phyloP scores from a whole-genome alignment of 64 coral and sea anemone genomes.

The Actinia tenebrosa region DNA sequence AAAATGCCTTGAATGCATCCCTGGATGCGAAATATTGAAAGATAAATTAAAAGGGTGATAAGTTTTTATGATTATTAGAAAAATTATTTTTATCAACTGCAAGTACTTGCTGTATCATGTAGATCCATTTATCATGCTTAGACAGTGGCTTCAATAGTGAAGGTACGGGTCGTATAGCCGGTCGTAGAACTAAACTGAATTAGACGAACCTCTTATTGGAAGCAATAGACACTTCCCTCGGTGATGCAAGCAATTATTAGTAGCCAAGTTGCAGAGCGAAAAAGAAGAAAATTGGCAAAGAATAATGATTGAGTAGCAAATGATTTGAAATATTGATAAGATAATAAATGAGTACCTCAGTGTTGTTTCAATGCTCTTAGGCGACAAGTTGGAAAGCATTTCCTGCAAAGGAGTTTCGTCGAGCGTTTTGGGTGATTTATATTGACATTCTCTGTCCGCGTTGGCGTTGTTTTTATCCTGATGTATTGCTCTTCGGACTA shows the following conservation, averaged over 20 bases:
- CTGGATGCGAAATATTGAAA: not conserved
- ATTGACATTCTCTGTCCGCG: not conserved
- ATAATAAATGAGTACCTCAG: slow-evolving; percentile 45
- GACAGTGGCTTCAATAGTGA: no score
- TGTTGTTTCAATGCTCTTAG: slow-evolving; percentile 54
- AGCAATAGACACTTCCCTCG: not conserved
- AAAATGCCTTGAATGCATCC: no score
- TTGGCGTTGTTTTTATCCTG: slow-evolving; percentile 30
- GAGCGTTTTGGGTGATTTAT: slow-evolving; percentile 11
- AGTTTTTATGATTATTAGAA: not conserved
- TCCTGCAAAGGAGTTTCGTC: slow-evolving; percentile 39
- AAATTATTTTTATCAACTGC: not conserved
- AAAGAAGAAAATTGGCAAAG: not conserved
- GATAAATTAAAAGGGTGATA: not conserved
- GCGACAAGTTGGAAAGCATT: slow-evolving; percentile 55
- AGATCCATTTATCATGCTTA: not conserved
- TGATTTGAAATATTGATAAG: not conserved
- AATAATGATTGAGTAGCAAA: not conserved
- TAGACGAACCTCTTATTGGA: not conserved
- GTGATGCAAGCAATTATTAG: not conserved
- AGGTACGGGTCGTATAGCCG: no score
- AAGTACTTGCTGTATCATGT: not conserved
- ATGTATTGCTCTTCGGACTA: slow-evolving; percentile 60
- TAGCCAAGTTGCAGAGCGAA: not conserved
- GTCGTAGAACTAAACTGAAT: not conserved